Percentiles rank a stretch among this genome's conserved stretches.
phyloP scores from a whole-genome alignment of 1,140 invertebrate genomes.

The Laupala kohalensis region DNA sequence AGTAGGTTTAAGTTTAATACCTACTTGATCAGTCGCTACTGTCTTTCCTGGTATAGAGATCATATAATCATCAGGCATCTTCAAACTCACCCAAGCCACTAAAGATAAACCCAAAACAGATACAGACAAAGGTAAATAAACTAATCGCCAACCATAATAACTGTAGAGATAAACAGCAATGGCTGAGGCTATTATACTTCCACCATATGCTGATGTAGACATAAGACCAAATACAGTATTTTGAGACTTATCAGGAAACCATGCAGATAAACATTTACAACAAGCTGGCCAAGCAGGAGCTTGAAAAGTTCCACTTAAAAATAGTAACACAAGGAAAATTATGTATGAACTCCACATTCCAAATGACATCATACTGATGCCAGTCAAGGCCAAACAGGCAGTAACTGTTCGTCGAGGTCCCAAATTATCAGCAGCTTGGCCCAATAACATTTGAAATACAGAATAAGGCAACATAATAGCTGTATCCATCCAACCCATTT shows the following conservation, averaged over 20 bases:
- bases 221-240: conserved; percentile 37
- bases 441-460: conserved; percentile 32
- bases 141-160: conserved; percentile 32
- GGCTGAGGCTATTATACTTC: conserved; percentile 35
- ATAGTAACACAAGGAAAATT: conserved; percentile 29
- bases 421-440: conserved; percentile 31
- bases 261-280: conserved; percentile 31
- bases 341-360: conserved; percentile 28
- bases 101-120: conserved; percentile 28
- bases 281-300: conserved; percentile 36
- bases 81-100: conserved; percentile 27
- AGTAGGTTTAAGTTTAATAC: neutral
- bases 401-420: conserved; percentile 33
- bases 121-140: conserved; percentile 29
- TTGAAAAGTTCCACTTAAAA: conserved; percentile 34
- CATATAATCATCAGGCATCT: conserved; percentile 27
- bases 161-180: conserved; percentile 34
- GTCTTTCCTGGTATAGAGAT: conserved; percentile 29
- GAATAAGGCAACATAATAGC: conserved; percentile 38
- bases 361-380: conserved; percentile 33
- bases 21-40: conserved; percentile 5
- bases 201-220: conserved; percentile 36
- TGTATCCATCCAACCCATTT: conserved; percentile 34
- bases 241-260: conserved; percentile 31
- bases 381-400: conserved; percentile 29